Percentiles rank a stretch among this genome's conserved stretches.
Conservation (phyloP, 2,113 vertebrate species). For the Pogona vitticeps region DNA sequence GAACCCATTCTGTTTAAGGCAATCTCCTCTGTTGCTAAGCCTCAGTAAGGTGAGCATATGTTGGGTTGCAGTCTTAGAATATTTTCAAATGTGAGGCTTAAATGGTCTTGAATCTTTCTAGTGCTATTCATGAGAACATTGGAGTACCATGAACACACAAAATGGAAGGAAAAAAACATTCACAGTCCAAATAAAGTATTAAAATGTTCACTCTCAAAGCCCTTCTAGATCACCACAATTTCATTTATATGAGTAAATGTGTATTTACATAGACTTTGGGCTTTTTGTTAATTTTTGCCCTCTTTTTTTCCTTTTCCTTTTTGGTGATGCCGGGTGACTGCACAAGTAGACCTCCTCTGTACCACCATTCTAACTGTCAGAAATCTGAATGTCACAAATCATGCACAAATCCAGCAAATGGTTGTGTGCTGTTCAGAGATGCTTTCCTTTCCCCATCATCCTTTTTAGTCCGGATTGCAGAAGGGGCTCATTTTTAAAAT, state of each 20-base stretch:
- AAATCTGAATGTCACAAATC: no score
- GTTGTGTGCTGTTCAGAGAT: no score
- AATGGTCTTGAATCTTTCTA: neutral
- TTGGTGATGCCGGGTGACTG: no score
- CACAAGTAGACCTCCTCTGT: no score
- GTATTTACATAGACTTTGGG: neutral
- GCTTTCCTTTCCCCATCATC: no score
- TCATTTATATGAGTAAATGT: neutral
- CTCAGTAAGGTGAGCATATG: neutral
- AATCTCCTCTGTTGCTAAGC: neutral
- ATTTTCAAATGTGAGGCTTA: neutral
- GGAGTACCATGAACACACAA: neutral
- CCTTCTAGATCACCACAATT: neutral
- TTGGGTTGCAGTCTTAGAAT: neutral
- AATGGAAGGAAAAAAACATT: neutral
- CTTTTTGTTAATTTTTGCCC: neutral
- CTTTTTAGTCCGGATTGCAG: no score
- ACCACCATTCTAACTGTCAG: no score
- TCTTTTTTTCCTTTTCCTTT: neutral
- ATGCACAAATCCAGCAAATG: no score
- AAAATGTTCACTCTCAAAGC: neutral
- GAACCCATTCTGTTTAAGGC: neutral
- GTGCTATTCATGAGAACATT: neutral
- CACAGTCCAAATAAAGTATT: neutral
- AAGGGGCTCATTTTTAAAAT: no score